Conservation (phyloP, 2,797 vertebrate species). For the Parotocinclus haroldoi region DNA sequence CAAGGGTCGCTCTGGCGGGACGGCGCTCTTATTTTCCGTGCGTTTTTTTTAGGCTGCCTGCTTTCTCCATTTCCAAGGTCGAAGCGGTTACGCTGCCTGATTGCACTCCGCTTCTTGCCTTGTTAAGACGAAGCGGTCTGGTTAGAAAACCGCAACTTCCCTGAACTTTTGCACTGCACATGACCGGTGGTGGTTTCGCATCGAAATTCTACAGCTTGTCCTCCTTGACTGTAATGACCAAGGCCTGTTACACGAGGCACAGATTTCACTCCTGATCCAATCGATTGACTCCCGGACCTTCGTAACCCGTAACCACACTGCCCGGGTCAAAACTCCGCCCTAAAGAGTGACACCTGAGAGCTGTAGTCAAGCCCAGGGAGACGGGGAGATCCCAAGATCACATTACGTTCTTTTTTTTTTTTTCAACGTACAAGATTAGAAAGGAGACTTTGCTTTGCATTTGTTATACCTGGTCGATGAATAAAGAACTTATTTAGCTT, state of each 20-base stretch:
- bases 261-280: not conserved
- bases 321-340: no score
- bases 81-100: conserved; percentile 17
- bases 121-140: conserved; percentile 21
- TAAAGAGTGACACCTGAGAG: no score
- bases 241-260: no score
- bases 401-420: no score
- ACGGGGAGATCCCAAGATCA: no score
- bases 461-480: no score
- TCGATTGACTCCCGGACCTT: no score
- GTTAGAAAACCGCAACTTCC: conserved; percentile 8
- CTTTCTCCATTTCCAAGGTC: conserved; percentile 54
- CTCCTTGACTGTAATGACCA: not conserved
- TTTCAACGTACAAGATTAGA: no score
- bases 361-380: no score
- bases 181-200: not conserved
- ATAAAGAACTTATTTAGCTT: no score
- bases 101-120: conserved; percentile 5
- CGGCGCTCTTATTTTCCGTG: conserved; percentile 43
- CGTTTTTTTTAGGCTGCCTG: conserved; percentile 40
- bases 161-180: conserved; percentile 10
- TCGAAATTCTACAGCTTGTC: not conserved
- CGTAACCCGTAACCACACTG: no score
- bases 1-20: conserved; percentile 34
- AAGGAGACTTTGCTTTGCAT: no score